These are phyloP conservation scores for Asobara japonica DNA, from an alignment of 1,140 invertebrate species.

Conservation along the genomic window DNA sequence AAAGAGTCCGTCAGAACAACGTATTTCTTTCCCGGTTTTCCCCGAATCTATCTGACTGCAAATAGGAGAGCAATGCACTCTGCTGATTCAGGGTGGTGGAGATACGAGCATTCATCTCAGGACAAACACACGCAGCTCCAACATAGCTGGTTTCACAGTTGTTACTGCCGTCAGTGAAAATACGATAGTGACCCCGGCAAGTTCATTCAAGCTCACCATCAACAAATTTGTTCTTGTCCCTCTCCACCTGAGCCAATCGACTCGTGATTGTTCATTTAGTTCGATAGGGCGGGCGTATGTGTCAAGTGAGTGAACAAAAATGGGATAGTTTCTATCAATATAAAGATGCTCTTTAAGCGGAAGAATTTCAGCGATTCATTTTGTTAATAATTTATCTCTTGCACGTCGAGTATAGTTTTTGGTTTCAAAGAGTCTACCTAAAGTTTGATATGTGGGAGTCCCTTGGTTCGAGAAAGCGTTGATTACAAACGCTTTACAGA, in stretches of 20 bases:
- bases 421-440: no score
- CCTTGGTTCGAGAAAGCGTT: no score
- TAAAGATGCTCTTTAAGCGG: no score
- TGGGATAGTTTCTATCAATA: no score
- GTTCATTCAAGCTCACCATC: background rate
- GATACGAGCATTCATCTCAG: background rate
- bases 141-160: background rate
- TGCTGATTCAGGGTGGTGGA: background rate
- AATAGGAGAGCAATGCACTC: background rate
- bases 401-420: no score
- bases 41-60: background rate
- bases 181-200: background rate
- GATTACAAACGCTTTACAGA: no score
- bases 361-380: no score
- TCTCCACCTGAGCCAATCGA: background rate
- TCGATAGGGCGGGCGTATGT: no score
- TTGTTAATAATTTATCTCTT: no score
- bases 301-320: no score
- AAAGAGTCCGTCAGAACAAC: background rate
- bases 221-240: background rate
- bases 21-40: background rate
- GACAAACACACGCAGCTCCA: background rate
- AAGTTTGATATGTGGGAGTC: no score
- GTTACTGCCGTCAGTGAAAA: slow-evolving; percentile 25
- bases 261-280: no score